Evolutionary conservation across 2,888 invertebrate species (phyloP), one percentile per base, ranked within the genome.

Genomic region (Euzetes globulus): DNA sequence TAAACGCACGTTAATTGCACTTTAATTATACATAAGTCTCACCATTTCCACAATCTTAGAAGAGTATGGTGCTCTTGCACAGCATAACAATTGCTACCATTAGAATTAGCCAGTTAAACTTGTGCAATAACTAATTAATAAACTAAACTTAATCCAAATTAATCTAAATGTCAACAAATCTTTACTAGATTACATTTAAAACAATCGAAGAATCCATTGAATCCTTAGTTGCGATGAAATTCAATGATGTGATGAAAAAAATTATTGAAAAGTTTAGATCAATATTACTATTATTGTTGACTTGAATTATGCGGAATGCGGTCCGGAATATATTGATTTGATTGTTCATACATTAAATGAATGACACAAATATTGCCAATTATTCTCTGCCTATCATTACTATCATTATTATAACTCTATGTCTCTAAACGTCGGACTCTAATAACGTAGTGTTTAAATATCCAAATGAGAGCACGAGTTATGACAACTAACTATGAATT

Each of bases 1-100:
- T 45, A 70, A 47, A 45, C 22, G 70, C 70, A 70, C 70, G 70
- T 70, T 47, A 70, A 70, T 70, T 70, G 70, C 70, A 70, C 70
- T 70, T 70, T 45, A 70, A 70, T 70, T 70, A 70, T 47, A 70
- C 19, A 37, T 29, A 47, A 45, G 15, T 29, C 58, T 58, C 58
- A 29, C 58, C 50, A 17, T 19, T 50, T 19, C 50, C n/a, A 27
- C 15, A 6, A 52, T 15, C 52, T 22, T 17, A 13, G 17, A 58
- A 58, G 41, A 41, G 58, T 29, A 58, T 55, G 55, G n/a, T 55
- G 55, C 25, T 19, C 55, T 55, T 1, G 9, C 19, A 50, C 19
- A 19, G 5, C 50, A 41, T 11, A 33, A 41, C 50, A 6, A 55
- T 19, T 55, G 55, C 19, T 22, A 55, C 55, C 55, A 55, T 22